Base-by-base conservation (phyloP, 2,888 invertebrate species). In the Drosophila differens region DNA sequence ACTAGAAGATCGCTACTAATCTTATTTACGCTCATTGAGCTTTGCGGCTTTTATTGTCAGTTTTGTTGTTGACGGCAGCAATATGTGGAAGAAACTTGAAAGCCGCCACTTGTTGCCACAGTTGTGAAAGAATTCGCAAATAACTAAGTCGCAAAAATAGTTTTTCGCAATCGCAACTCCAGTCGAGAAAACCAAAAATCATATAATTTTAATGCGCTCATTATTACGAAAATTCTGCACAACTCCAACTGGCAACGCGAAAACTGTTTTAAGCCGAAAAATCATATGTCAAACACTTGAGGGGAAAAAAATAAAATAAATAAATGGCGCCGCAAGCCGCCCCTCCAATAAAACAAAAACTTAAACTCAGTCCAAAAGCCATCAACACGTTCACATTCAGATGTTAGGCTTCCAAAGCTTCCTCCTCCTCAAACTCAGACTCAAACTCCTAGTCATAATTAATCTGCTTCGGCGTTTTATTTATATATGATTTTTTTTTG, bases 211-310 rank as follows among this genome's bases (percentile, higher is more conserved):
- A 83, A 83, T 76, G 79, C 83, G 82, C 83, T 82, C 82, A 82
- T 86, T 86, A 89, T 85, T 85, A 84, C 85, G 89, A 89, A 89
- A 85, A 85, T 85, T 88, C 85, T 88, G 88, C 82, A 66, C 71
- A 88, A 82, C 75, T 73, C 70, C 72, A 82, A 71, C 76, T 74
- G 80, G 76, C 65, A 86, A 86, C 76, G 73, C 73, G 68, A 74
- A 82, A 88, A 78, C 66, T 44, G 74, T 83, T 81, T 84, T 74
- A 73, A 81, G 80, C 85, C 53, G 72, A 73, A 84, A 88, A 85
- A 89, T 82, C 86, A 86, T 77, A 84, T 86, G 85, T 86, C 85
- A 86, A 86, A 82, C 82, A 89, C 89, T 85, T 81, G 55, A 44
- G 55, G 9, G 4, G 7, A 44, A 44, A 19, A 44, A 22, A 44